A percentile compares a stretch with the other conserved stretches of the same genome.
These are phyloP conservation scores for Baccha elongata DNA, from an alignment of 2,888 invertebrate genomes.

Conservation along the genomic window DNA sequence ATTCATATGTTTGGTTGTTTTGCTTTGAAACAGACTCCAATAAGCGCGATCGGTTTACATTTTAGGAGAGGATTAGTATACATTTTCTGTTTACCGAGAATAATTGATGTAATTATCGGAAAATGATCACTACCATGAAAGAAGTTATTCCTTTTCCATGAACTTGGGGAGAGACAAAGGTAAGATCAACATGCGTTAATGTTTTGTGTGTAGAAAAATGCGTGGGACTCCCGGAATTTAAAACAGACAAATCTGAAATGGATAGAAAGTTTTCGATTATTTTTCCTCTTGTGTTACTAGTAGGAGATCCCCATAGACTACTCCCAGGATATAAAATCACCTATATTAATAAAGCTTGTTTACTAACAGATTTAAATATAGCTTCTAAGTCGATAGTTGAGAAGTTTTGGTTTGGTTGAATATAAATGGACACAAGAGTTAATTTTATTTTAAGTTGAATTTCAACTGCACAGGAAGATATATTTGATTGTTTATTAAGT, in stretches of 20 bases:
- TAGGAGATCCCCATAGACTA: constrained; percentile 42
- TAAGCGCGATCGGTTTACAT: neutral
- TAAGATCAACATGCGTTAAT: constrained; percentile 29
- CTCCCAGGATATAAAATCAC: constrained; percentile 46
- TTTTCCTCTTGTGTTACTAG: constrained; percentile 35
- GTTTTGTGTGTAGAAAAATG: constrained; percentile 39
- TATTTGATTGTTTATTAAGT: constrained; percentile 7
- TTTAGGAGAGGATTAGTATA: neutral
- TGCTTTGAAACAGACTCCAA: neutral
- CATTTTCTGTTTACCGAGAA: neutral
- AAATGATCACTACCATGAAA: constrained; percentile 37
- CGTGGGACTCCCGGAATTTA: constrained; percentile 31
- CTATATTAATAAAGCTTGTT: too few species aligned
- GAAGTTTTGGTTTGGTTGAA: too few species aligned
- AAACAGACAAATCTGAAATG: constrained; percentile 17
- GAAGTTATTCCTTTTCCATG: constrained; percentile 2
- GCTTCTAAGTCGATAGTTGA: too few species aligned
- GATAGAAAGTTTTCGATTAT: constrained; percentile 24
- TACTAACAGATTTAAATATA: too few species aligned
- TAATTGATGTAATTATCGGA: neutral
- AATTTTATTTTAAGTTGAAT: too few species aligned
- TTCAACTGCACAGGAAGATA: constrained; percentile 23
- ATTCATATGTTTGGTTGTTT: neutral
- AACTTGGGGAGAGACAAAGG: constrained; percentile 13
- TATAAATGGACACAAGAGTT: too few species aligned